phyloP scores from a whole-genome alignment of 2,888 invertebrate genomes.

The Operophtera brumata region DNA sequence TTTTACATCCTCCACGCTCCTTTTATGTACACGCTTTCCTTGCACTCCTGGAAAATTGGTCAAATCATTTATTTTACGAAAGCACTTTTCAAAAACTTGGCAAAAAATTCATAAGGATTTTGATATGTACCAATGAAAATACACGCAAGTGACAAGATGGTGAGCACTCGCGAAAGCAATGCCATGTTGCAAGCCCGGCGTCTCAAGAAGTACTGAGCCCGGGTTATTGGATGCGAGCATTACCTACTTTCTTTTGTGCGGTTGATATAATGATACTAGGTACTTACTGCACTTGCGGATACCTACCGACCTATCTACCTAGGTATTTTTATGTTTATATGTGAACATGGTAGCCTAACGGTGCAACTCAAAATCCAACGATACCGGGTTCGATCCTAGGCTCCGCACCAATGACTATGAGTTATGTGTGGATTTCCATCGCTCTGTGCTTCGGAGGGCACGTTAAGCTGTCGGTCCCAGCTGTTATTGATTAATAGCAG shows the following conservation, averaged over 20 bases:
- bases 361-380: no score
- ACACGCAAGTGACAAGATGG: conserved; percentile 42
- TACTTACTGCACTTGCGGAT: neutral
- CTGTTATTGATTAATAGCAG: no score
- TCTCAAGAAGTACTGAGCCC: conserved; percentile 59
- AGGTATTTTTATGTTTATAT: no score
- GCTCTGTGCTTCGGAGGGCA: no score
- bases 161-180: conserved; percentile 49
- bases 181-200: conserved; percentile 65
- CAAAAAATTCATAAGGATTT: neutral
- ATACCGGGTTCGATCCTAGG: no score
- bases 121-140: conserved; percentile 56
- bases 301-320: neutral
- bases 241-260: conserved; percentile 61
- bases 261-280: neutral
- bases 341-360: no score
- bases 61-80: neutral
- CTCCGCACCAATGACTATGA: no score
- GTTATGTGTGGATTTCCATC: no score
- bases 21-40: conserved; percentile 64
- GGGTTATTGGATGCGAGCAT: conserved; percentile 30
- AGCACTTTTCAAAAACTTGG: neutral
- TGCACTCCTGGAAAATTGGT: conserved; percentile 54
- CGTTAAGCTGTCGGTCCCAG: no score
- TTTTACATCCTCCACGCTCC: conserved; percentile 74